phyloP scores from a whole-genome alignment of 2,888 invertebrate species.

The Leuctra nigra region DNA sequence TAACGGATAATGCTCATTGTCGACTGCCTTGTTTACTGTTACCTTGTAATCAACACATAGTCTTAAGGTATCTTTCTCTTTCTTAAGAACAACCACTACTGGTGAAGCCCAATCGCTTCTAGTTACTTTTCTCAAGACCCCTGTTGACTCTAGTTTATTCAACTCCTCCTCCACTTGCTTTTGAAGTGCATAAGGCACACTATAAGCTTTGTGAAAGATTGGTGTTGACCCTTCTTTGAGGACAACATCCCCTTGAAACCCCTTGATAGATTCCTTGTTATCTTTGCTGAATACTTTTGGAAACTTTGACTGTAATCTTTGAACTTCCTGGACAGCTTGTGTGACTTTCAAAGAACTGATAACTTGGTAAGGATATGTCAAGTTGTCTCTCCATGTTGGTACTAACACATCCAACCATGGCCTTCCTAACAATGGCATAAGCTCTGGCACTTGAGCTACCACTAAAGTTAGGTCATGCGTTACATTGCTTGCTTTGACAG shows the following conservation, averaged over 20 bases:
- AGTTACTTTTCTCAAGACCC: not conserved
- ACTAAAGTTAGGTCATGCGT: not conserved
- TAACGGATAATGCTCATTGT: slow-evolving; percentile 29
- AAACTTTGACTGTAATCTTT: not conserved
- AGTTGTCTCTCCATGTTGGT: not conserved
- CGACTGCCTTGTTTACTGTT: slow-evolving; percentile 32
- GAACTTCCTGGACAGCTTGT: not conserved
- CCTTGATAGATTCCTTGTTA: slow-evolving; percentile 4
- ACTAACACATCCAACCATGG: slow-evolving; percentile 2
- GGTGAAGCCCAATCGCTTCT: slow-evolving; percentile 1
- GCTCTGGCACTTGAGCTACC: not conserved
- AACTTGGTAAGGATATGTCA: too few relatives aligned
- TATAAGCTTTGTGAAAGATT: slow-evolving; percentile 3
- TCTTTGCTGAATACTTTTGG: not conserved
- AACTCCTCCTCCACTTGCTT: not conserved
- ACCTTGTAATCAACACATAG: slow-evolving; percentile 30
- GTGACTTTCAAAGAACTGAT: too few relatives aligned
- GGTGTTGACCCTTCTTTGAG: not conserved
- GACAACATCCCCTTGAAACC: not conserved
- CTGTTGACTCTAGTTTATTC: not conserved
- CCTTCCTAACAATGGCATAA: not conserved
- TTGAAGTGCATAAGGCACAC: not conserved
- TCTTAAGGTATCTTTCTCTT: slow-evolving; percentile 25
- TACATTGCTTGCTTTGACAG: not conserved
- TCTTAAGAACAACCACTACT: slow-evolving; percentile 34